Percentiles rank a stretch among this genome's conserved stretches.
Evolutionary conservation across 2,113 vertebrate genomes (phyloP).

Genomic region (Plectropomus leopardus): DNA sequence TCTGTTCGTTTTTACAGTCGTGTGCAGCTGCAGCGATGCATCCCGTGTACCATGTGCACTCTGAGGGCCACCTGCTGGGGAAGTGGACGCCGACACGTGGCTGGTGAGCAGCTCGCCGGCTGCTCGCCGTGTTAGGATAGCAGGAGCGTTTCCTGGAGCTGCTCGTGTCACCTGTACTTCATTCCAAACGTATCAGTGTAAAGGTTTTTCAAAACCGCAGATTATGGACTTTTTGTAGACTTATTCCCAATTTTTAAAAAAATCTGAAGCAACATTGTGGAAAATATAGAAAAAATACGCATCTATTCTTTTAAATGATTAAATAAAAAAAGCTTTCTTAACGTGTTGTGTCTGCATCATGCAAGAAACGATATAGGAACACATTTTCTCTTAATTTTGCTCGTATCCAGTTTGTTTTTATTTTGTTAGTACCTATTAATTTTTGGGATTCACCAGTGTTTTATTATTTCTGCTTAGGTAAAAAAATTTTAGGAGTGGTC

Average conservation of each 20-base stretch:
- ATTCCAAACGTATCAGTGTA: neutral
- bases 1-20: constrained; percentile 76
- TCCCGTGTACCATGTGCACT: constrained; percentile 85
- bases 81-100: constrained; percentile 85
- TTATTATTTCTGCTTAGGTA: too few relatives aligned
- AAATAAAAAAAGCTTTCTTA: neutral
- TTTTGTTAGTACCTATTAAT: too few relatives aligned
- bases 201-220: neutral
- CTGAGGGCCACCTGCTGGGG: constrained; percentile 81
- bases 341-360: neutral
- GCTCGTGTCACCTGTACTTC: neutral
- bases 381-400: too few relatives aligned
- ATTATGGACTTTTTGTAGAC: neutral
- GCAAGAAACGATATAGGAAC: too few relatives aligned
- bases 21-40: constrained; percentile 90
- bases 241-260: neutral
- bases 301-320: neutral
- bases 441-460: too few relatives aligned
- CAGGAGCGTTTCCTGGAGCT: neutral
- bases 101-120: constrained; percentile 63
- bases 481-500: too few relatives aligned
- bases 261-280: neutral
- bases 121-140: neutral
- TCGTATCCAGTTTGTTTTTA: too few relatives aligned
- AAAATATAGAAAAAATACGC: neutral